Base-by-base conservation (phyloP, 2,888 invertebrate genomes). In the Pachymerium ferrugineum region DNA sequence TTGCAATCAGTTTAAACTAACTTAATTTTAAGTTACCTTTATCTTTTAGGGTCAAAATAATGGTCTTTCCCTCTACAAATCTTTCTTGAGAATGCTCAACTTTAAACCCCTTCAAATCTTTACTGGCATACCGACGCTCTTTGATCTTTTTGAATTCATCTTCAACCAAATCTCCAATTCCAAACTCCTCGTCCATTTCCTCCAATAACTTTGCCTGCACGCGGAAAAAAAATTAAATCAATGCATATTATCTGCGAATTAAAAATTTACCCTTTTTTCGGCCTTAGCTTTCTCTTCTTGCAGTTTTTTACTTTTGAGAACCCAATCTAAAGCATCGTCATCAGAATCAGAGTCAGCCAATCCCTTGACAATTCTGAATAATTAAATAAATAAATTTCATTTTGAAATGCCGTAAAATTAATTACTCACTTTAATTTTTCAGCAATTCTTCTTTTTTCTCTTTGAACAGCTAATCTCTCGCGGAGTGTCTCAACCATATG, bases 131-230 rank as follows among this genome's bases (percentile, higher is more conserved):
- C 4, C 88, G 86, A 70, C 83, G 62, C 1, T 28, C 38, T 71
- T 71, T 72, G 8, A 69, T 19, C 19, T 70, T 70, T 71, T 84
- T 84, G 77, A 87, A 87, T 79, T 93, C 93, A 78, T 91, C 89
- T 77, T 91, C 90, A n/a, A 97, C 87, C 70, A 96, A 85, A 78
- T 90, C 91, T 14, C 89, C 88, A 76, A 96, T 89, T 31, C 96
- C 97, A 86, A 97, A 97, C 82, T 93, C 95, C 78, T 89, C 91
- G 84, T 98, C 98, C 86, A 98, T 87, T 83, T 97, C 95, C 83
- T 97, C 94, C 80, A 98, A 83, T 86, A 93, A 87, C 82, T 94
- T 94, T 25, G 95, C 97, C 93, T 92, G 77, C 70, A 31, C 19
- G 35, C 14, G 75, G 70, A 78, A 74, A 72, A 68, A 74, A 72